Evolutionary conservation across 1,140 invertebrate genomes (phyloP), one percentile per base, ranked within the genome.

Genomic region (Zaprionus camerounensis): DNA sequence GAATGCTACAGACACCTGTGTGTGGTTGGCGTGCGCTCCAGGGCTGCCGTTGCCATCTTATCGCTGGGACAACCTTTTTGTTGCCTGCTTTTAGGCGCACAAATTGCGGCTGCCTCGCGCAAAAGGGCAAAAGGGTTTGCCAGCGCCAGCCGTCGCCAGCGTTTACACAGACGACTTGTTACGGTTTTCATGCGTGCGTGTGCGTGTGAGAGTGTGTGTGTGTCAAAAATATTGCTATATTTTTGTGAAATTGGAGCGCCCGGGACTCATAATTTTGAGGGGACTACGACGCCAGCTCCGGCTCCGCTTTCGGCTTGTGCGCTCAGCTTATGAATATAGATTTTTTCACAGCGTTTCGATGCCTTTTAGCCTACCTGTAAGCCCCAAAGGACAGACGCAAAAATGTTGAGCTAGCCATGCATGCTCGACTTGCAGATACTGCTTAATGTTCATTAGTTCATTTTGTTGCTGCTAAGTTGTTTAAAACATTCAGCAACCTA

Each of bases 251-350:
- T 59, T 76, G 34, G 57, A 49, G 56, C 62, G 55, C 38, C 34
- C 41, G 62, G 31, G 31, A 13, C 55, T 58, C 67, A 64, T 64
- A 72, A 70, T 78, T 76, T 57, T 38, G 55, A 62, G 58, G 36
- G 72, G 20, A 22, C 31, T 76, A 59, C 15, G 26, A 11, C 55
- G 31, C 26, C 26, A 28, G 26, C 26, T 7, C 7, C 28, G 28
- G n/a, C 69, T 76, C 6, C n/a, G 44, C 44, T 46, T 46, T 46
- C 44, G 7, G 67, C 49, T 56, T 72, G 58, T 76, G 63, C 80
- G 34, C 78, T 67, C 59, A 67, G 76, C 67, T 74, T 76, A 74
- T 90, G 85, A 90, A 88, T 90, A 90, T 90, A 90, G 84, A 88
- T 88, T 84, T 87, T 81, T 81, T 73, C 77, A 68, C 64, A 76